Evolutionary conservation across 2,888 invertebrate genomes (phyloP), one percentile per base, ranked within the genome.

Genomic region (Dynastes tityus): DNA sequence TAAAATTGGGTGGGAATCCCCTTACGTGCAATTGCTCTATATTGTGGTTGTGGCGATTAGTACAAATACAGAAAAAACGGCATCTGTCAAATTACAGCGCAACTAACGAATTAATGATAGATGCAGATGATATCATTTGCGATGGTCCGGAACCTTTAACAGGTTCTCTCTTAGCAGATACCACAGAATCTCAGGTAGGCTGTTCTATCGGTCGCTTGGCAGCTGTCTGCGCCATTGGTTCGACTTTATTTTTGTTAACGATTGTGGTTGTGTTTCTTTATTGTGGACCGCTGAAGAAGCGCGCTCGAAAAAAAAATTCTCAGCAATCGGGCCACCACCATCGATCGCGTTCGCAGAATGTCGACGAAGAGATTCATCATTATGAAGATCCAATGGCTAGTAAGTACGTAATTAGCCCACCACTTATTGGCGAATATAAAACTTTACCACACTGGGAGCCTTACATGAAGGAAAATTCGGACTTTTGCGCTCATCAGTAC

Each of bases 21-120:
- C 91, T 97, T 81, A 91, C 93, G 80, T 97, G 97, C 89, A 97
- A 97, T 88, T 97, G 97, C 87, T 96, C 96, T 73, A 89, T 97
- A 79, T 90, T 95, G 80, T 97, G 97, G 97, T 89, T 97, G 63
- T 96, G 96, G 95, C 94, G 94, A 85, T 90, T 96, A 65, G 91
- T 90, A 58, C 88, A 89, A 76, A 84, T 86, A 61, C 88, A 88
- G 81, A 85, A 85, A 79, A 81, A 79, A 49, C 70, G 65, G 61
- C 74, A 27, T 32, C 27, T 45, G 11, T 58, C 55, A n/a, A 78
- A 79, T 63, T 32, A 71, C 37, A 78, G 67, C 11, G 89, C 88
- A 84, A 83, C 88, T 68, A 88, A 80, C 22, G 87, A 88, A 73
- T 83, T 89, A 78, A 83, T 89, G 84, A 90, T 93, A 83, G 92